A percentile compares a stretch with the other conserved stretches of the same genome.
phyloP scores from a whole-genome alignment of 1,140 invertebrate genomes.

The Drosophila auraria region DNA sequence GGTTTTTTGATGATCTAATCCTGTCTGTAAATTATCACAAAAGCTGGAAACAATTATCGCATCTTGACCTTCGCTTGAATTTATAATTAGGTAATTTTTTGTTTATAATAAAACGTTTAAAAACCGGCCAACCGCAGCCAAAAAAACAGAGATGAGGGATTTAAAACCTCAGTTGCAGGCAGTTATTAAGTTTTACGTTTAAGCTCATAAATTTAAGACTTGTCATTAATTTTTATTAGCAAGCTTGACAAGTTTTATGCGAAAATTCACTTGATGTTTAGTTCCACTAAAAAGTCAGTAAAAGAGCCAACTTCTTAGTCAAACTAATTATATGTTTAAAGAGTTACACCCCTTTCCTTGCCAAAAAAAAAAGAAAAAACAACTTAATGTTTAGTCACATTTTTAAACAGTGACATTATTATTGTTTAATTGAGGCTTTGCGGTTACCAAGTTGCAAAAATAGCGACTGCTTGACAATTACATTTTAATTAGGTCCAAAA shows the following conservation, averaged over 20 bases:
- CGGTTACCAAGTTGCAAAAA: not conserved
- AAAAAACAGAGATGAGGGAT: not conserved
- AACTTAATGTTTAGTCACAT: not conserved
- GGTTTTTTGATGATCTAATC: not conserved
- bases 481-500: not conserved
- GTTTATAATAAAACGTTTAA: not conserved
- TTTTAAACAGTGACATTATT: constrained; percentile 2
- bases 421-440: not conserved
- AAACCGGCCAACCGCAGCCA: not conserved
- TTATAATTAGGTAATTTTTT: not conserved
- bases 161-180: not conserved
- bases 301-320: no score
- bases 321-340: no score
- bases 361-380: not conserved
- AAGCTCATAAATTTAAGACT: not conserved
- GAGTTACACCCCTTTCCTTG: not conserved
- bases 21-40: no score
- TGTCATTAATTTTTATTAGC: not conserved
- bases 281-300: not conserved
- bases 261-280: no score
- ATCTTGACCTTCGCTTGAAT: not conserved
- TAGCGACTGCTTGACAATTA: not conserved
- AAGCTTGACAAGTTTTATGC: not conserved
- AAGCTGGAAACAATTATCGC: not conserved
- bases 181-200: not conserved